phyloP scores from a whole-genome alignment of 2,113 vertebrate species.

The Chaetops frenatus region DNA sequence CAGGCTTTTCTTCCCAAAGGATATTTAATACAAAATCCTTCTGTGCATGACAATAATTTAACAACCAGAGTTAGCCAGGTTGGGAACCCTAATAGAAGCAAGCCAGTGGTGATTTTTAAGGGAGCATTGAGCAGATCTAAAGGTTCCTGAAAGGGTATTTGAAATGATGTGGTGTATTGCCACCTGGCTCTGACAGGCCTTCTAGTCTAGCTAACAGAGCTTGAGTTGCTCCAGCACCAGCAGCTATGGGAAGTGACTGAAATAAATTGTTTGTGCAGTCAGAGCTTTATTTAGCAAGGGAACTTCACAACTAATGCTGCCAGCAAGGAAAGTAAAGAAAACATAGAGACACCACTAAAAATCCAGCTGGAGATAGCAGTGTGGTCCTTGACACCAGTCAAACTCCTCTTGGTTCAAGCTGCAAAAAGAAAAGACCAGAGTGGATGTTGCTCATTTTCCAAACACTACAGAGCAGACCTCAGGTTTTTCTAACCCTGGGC shows the following conservation, averaged over 20 bases:
- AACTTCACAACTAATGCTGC: slow-evolving; percentile 4
- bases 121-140: background rate
- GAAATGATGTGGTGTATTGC: slow-evolving; percentile 28
- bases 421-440: background rate
- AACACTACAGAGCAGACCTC: background rate
- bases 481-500: background rate
- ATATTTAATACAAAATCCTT: background rate
- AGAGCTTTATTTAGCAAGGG: slow-evolving; percentile 36
- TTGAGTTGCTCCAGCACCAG: background rate
- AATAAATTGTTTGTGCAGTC: slow-evolving; percentile 36
- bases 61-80: background rate
- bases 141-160: slow-evolving; percentile 17
- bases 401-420: background rate
- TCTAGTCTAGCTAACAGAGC: background rate
- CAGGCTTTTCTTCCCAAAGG: background rate
- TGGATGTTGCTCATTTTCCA: background rate
- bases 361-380: background rate
- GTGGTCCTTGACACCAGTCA: background rate
- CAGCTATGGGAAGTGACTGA: slow-evolving; percentile 41
- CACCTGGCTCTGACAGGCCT: slow-evolving; percentile 20
- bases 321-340: background rate
- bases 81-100: background rate
- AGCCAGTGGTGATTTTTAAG: background rate
- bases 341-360: background rate
- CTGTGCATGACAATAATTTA: background rate